These are phyloP conservation scores for Calameuta filiformis DNA, from an alignment of 2,888 invertebrate genomes.

Conservation along the genomic window DNA sequence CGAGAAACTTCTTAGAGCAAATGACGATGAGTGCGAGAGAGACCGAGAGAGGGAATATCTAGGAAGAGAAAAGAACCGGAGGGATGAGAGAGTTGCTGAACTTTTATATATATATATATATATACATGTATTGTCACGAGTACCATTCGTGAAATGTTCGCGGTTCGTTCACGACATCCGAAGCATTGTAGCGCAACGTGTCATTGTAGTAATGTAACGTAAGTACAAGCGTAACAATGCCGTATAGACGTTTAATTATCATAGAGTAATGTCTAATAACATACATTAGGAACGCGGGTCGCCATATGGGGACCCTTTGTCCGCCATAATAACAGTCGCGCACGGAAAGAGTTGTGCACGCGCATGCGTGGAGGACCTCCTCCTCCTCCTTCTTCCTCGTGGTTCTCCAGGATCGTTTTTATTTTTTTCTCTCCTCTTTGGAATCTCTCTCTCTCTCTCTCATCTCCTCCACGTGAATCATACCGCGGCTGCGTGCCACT, in stretches of 20 bases:
- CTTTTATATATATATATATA: neutral
- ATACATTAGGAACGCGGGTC: slow-evolving; percentile 62
- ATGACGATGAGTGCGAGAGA: neutral
- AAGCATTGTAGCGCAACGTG: slow-evolving; percentile 65
- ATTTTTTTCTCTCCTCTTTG: slow-evolving; percentile 24
- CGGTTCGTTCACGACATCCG: slow-evolving; percentile 52
- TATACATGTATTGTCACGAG: neutral
- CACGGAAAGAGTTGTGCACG: slow-evolving; percentile 63
- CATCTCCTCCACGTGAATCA: slow-evolving; percentile 38
- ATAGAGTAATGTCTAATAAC: slow-evolving; percentile 67
- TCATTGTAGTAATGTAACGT: slow-evolving; percentile 64
- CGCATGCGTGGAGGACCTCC: slow-evolving; percentile 48
- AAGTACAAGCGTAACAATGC: slow-evolving; percentile 64
- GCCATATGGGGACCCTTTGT: slow-evolving; percentile 66
- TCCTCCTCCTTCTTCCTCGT: slow-evolving; percentile 38
- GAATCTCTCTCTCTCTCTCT: slow-evolving; percentile 25
- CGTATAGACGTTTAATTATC: slow-evolving; percentile 66
- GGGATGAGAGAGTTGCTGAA: neutral
- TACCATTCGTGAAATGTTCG: neutral
- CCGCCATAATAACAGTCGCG: slow-evolving; percentile 62
- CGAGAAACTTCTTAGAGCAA: neutral
- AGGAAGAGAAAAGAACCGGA: neutral
- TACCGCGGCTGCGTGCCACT: slow-evolving; percentile 54
- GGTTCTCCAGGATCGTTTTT: slow-evolving; percentile 40
- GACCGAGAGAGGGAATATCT: neutral